Conservation (phyloP, 2,113 vertebrate species). For the Mus musculus region DNA sequence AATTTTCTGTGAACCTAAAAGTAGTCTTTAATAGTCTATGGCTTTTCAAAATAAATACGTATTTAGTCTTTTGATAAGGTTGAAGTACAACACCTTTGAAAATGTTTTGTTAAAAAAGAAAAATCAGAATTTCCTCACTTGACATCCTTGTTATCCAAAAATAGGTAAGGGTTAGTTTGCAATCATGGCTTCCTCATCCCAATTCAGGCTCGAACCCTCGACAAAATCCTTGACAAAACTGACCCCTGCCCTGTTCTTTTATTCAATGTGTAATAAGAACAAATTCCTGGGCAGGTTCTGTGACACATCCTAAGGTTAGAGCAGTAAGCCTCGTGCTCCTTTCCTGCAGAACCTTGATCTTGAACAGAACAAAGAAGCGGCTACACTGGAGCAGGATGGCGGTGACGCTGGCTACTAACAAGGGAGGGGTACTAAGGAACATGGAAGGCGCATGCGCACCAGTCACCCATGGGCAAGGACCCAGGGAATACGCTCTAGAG, state of each 20-base stretch:
- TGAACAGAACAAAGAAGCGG: neutral
- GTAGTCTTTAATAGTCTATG: neutral
- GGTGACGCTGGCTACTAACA: neutral
- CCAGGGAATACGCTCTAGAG: neutral
- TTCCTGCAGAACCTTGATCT: neutral
- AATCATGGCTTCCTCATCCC: neutral
- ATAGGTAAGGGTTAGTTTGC: neutral
- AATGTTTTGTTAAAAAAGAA: neutral
- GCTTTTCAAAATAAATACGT: neutral
- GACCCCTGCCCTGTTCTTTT: neutral
- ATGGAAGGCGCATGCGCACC: neutral
- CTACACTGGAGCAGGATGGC: neutral
- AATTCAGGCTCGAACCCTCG: neutral
- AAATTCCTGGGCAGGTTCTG: neutral
- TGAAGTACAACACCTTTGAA: neutral
- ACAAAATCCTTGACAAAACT: neutral
- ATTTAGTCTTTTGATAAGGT: slow-evolving; percentile 37
- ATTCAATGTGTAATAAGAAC: neutral
- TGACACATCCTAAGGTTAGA: neutral
- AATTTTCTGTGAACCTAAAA: neutral
- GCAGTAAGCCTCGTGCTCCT: neutral
- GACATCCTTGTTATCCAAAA: neutral
- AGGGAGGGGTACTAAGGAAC: neutral
- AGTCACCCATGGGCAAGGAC: too few relatives aligned
- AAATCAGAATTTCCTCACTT: neutral